Evolutionary conservation across 2,888 invertebrate species (phyloP).

Genomic region (Invenusta paracnida): DNA sequence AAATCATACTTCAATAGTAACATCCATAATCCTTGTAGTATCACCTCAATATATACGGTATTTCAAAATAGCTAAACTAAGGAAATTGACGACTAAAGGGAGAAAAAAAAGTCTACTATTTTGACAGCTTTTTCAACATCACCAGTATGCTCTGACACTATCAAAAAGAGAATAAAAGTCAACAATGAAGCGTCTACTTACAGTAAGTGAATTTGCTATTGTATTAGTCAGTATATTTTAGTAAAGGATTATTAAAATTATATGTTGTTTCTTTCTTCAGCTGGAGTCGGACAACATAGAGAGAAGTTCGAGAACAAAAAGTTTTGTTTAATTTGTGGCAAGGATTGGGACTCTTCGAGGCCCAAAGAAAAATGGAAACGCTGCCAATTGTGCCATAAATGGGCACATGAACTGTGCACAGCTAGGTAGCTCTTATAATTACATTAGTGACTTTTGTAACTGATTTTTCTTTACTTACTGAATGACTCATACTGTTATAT

Average conservation of each 20-base stretch:
- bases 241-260: not conserved
- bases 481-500: too few species aligned
- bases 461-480: too few species aligned
- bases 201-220: not conserved
- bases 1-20: not conserved
- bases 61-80: not conserved
- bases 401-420: conserved; percentile 8
- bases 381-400: not conserved
- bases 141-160: not conserved
- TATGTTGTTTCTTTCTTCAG: not conserved
- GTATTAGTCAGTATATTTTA: not conserved
- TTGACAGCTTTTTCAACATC: too few species aligned
- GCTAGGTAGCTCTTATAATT: too few species aligned
- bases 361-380: not conserved
- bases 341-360: not conserved
- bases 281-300: not conserved
- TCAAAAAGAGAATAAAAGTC: too few species aligned
- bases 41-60: not conserved
- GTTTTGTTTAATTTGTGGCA: not conserved
- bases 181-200: not conserved
- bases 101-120: too few species aligned
- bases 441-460: too few species aligned
- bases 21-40: not conserved
- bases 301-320: not conserved
- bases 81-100: not conserved